A percentile compares a stretch with the other conserved stretches of the same genome.
Conservation (phyloP, 2,113 vertebrate species). For the Takifugu flavidus region DNA sequence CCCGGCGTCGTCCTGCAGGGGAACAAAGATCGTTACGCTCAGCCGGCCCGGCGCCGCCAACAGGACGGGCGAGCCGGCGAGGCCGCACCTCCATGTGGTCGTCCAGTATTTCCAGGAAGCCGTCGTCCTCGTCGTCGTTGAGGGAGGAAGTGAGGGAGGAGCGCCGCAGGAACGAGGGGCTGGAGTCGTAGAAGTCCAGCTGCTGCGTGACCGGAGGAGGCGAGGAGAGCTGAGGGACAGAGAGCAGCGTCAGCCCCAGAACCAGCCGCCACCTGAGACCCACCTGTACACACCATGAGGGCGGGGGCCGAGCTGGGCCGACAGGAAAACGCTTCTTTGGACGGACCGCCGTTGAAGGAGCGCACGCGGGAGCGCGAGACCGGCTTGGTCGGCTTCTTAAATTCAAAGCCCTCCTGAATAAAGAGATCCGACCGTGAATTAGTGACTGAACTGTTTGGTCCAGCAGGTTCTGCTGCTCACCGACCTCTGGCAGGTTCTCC, state of each 20-base stretch:
- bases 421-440: too few species aligned
- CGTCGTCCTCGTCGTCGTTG: conserved; percentile 86
- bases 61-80: neutral
- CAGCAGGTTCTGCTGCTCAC: neutral
- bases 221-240: conserved; percentile 63
- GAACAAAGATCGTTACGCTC: neutral
- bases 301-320: conserved; percentile 82
- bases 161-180: conserved; percentile 70
- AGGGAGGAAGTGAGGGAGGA: conserved; percentile 69
- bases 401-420: conserved; percentile 86
- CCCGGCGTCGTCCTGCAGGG: conserved; percentile 70
- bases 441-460: neutral
- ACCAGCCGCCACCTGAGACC: too few species aligned
- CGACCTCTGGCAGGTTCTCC: conserved; percentile 84
- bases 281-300: conserved; percentile 66
- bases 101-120: conserved; percentile 87
- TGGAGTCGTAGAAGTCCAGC: conserved; percentile 48
- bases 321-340: conserved; percentile 71
- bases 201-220: conserved; percentile 61
- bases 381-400: conserved; percentile 89
- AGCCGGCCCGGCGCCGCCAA: neutral
- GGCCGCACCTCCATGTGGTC: conserved; percentile 73
- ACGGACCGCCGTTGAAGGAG: conserved; percentile 47
- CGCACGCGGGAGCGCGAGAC: conserved; percentile 69
- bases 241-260: rapidly evolving